These are phyloP conservation scores for Microplitis demolitor DNA, from an alignment of 1,140 invertebrate species.

Conservation along the genomic window DNA sequence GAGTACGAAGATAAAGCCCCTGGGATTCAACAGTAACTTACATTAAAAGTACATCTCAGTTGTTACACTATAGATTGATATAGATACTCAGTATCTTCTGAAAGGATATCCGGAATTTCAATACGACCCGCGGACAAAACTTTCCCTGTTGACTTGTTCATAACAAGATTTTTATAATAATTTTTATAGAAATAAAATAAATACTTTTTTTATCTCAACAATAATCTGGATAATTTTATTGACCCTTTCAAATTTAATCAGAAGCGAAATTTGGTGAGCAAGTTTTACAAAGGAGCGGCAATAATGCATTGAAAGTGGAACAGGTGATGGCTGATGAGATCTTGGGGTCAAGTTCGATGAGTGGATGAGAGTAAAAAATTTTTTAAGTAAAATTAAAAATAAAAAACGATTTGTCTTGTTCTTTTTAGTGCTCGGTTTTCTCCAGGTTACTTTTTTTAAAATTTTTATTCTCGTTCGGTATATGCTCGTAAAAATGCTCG, in stretches of 20 bases:
- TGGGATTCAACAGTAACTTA: not conserved
- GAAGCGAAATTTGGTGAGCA: too few species aligned
- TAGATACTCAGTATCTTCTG: slow-evolving; percentile 15
- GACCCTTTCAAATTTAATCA: not conserved
- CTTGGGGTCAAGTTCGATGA: slow-evolving; percentile 19
- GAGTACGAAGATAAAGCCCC: not conserved
- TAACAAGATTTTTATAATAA: not conserved
- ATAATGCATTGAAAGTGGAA: not conserved
- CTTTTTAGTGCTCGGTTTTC: not conserved
- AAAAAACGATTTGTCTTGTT: not conserved
- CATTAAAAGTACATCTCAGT: not conserved
- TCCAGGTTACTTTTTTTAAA: slow-evolving; percentile 7
- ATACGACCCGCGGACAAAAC: slow-evolving; percentile 6
- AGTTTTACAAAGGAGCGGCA: not conserved
- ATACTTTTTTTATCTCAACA: too few species aligned
- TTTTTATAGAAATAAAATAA: too few species aligned
- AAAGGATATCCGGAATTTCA: slow-evolving; percentile 38
- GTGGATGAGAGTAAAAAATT: not conserved
- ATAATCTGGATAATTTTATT: too few species aligned
- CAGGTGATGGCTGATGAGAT: slow-evolving; percentile 9
- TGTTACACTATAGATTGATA: not conserved
- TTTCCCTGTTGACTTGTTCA: not conserved
- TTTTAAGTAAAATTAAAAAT: not conserved
- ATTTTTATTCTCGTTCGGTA: slow-evolving; percentile 15
- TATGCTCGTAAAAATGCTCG: slow-evolving; percentile 25